Percentiles rank a stretch among this genome's conserved stretches.
phyloP scores from a whole-genome alignment of 2,113 vertebrate species.

The Grallaria varia region DNA sequence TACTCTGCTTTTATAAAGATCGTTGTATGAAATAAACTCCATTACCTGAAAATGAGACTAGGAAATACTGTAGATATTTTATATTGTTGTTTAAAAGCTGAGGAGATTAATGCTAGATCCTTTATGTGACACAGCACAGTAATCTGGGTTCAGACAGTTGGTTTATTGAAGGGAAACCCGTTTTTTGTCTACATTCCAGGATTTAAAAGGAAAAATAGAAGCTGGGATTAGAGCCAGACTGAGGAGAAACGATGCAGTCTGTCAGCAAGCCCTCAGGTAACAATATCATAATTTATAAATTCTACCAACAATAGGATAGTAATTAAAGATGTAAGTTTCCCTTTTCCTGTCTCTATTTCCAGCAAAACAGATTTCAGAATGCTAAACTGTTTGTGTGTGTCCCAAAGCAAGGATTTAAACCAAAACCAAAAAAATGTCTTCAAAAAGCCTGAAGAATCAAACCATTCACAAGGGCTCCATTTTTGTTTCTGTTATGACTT shows the following conservation, averaged over 20 bases:
- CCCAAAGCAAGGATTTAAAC: slow-evolving; percentile 41
- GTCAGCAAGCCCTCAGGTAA: slow-evolving; percentile 78
- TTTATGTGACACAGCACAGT: slow-evolving; percentile 32
- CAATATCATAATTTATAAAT: slow-evolving; percentile 75
- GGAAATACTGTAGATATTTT: slow-evolving; percentile 29
- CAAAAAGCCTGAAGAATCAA: background rate
- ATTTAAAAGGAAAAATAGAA: slow-evolving; percentile 60
- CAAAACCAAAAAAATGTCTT: background rate
- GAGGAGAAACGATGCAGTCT: slow-evolving; percentile 67
- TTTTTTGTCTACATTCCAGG: slow-evolving; percentile 75
- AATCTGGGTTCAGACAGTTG: slow-evolving; percentile 72
- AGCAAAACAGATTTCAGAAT: slow-evolving; percentile 40
- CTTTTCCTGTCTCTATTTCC: slow-evolving; percentile 29
- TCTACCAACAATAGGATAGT: slow-evolving; percentile 69
- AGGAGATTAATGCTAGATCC: slow-evolving; percentile 19
- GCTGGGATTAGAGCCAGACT: slow-evolving; percentile 68
- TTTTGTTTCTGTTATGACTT: slow-evolving; percentile 58
- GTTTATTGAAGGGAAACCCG: slow-evolving; percentile 64
- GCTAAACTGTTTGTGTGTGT: background rate
- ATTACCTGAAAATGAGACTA: slow-evolving; percentile 22
- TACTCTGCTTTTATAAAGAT: background rate
- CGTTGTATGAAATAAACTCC: slow-evolving; percentile 2
- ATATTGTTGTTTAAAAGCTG: slow-evolving; percentile 1
- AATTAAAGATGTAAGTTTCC: slow-evolving; percentile 66
- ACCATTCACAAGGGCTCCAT: background rate